Percentiles rank a stretch among this genome's conserved stretches.
Conservation (phyloP, 2,113 vertebrate species). For the Oryzias melastigma region DNA sequence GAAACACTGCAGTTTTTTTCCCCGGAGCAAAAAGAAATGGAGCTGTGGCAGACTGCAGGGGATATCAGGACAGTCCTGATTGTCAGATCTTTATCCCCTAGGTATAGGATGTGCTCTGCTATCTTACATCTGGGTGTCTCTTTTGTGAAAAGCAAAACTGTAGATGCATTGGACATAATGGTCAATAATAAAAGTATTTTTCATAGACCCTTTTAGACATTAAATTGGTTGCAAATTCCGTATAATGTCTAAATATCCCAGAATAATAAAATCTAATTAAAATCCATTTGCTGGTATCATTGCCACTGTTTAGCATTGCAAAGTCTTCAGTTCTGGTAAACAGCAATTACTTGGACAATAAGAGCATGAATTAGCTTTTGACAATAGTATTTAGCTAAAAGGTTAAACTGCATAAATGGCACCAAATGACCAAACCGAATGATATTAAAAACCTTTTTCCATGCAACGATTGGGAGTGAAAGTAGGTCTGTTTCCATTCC, state of each 20-base stretch:
- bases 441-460: not conserved
- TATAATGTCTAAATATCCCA: slow-evolving; percentile 4
- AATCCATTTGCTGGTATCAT: not conserved
- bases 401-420: slow-evolving; percentile 5
- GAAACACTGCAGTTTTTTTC: slow-evolving; percentile 55
- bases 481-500: too few species aligned
- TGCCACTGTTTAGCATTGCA: not conserved
- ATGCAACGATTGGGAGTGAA: too few species aligned
- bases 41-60: slow-evolving; percentile 45
- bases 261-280: slow-evolving; percentile 7
- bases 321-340: not conserved
- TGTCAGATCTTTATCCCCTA: slow-evolving; percentile 39
- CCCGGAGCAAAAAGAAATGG: slow-evolving; percentile 56
- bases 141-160: not conserved
- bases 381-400: slow-evolving; percentile 10
- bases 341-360: slow-evolving; percentile 10
- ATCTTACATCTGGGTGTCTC: slow-evolving; percentile 33
- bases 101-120: slow-evolving; percentile 33
- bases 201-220: slow-evolving; percentile 3
- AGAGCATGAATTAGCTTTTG: slow-evolving; percentile 14
- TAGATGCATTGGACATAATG: slow-evolving; percentile 2
- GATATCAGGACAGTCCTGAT: slow-evolving; percentile 46
- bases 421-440: slow-evolving; percentile 6
- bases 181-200: slow-evolving; percentile 4
- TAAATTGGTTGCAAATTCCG: not conserved